These are phyloP conservation scores for Lepilemur septentrionalis DNA, from an alignment of 2,797 vertebrate species.

Conservation along the genomic window DNA sequence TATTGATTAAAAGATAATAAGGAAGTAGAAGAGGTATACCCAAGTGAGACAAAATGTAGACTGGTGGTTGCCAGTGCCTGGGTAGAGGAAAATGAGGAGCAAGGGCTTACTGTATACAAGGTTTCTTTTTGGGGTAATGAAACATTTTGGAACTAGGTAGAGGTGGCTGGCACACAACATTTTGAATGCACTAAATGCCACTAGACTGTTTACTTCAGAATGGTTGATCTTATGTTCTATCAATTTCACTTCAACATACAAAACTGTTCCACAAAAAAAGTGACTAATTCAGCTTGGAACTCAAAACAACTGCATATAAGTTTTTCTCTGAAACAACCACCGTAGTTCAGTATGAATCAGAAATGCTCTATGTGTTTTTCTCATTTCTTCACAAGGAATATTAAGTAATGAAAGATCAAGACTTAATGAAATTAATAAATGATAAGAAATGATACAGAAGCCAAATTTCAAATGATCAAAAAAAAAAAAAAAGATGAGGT, in stretches of 20 bases:
- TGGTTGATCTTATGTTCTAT: neutral
- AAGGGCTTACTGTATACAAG: neutral
- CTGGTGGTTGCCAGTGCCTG: neutral
- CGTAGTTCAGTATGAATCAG: neutral
- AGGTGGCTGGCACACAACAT: neutral
- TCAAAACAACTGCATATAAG: neutral
- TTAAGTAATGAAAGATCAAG: neutral
- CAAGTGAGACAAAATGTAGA: neutral
- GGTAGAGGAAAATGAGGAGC: neutral
- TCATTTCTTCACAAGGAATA: neutral
- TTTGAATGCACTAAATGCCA: neutral
- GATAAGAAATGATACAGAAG: neutral
- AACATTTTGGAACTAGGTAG: neutral
- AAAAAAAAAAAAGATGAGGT: neutral
- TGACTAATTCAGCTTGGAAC: neutral
- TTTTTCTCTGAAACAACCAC: neutral
- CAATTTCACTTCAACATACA: neutral
- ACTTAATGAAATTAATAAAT: neutral
- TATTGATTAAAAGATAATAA: neutral
- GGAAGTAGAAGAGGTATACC: neutral
- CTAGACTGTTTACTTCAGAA: neutral
- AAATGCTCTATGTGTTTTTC: neutral
- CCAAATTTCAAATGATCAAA: neutral
- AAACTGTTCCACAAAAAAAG: neutral
- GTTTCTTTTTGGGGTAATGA: neutral